These are phyloP conservation scores for Actinia equina DNA, from an alignment of 64 coral and sea anemone genomes.

Conservation along the genomic window DNA sequence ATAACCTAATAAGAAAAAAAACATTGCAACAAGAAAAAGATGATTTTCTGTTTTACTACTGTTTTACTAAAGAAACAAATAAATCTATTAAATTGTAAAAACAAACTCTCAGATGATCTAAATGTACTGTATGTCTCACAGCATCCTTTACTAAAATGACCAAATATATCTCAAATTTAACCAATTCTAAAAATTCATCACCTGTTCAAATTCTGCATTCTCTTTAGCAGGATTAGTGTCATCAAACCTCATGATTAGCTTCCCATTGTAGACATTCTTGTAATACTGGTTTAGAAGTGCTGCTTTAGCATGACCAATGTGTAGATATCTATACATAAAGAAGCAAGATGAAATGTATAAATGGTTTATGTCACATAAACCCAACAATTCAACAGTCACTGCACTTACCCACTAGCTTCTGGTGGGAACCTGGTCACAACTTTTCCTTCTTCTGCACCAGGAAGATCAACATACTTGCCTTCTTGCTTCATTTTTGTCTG, in stretches of 20 bases:
- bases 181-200: neutral
- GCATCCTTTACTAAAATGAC: no score
- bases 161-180: neutral
- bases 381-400: neutral
- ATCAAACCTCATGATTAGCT: constrained; percentile 96
- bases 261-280: constrained; percentile 86
- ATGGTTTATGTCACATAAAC: no score
- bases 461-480: constrained; percentile 90
- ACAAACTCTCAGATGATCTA: no score
- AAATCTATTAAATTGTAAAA: no score
- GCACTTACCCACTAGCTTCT: constrained; percentile 91
- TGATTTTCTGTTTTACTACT: neutral
- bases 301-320: constrained; percentile 96
- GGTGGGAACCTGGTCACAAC: constrained; percentile 97
- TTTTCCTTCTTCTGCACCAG: constrained; percentile 77
- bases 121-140: no score
- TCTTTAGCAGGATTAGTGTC: constrained; percentile 99
- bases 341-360: no score
- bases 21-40: neutral
- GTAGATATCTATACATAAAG: constrained; percentile 66
- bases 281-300: constrained; percentile 95
- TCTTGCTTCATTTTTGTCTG: constrained; percentile 79
- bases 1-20: constrained; percentile 55
- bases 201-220: constrained; percentile 96
- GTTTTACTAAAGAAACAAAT: no score